phyloP scores from a whole-genome alignment of 2,797 vertebrate genomes.

The Odontamblyopus lacepedii region DNA sequence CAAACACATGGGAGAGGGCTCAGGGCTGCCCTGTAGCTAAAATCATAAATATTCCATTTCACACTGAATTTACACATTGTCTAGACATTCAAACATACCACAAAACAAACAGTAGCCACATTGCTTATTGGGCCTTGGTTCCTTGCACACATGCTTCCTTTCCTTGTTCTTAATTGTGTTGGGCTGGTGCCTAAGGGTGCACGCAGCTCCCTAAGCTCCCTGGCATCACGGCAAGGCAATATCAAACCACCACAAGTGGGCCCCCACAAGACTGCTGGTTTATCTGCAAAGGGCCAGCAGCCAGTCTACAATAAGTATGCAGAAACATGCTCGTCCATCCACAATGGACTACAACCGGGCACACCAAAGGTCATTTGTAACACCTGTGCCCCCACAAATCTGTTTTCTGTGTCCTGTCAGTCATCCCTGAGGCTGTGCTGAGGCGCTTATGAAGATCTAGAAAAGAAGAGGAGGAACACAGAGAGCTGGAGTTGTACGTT shows the following conservation, averaged over 20 bases:
- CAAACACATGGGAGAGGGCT: constrained; percentile 15
- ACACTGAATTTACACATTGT: constrained; percentile 50
- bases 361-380: constrained; percentile 68
- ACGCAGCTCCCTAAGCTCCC: constrained; percentile 60
- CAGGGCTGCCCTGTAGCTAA: constrained; percentile 8
- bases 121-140: constrained; percentile 44
- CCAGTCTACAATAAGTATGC: constrained; percentile 66
- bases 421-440: constrained; percentile 48
- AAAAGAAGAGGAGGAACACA: constrained; percentile 18
- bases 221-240: constrained; percentile 64
- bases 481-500: constrained; percentile 26
- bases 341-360: constrained; percentile 63
- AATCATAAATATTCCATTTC: constrained; percentile 50
- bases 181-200: constrained; percentile 63
- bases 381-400: constrained; percentile 60
- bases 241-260: constrained; percentile 67
- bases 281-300: constrained; percentile 83
- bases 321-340: constrained; percentile 61
- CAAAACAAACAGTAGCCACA: constrained; percentile 50
- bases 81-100: constrained; percentile 46
- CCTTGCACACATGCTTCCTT: constrained; percentile 53
- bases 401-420: constrained; percentile 40
- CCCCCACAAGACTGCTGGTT: constrained; percentile 62
- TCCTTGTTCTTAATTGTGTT: constrained; percentile 76
- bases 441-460: constrained; percentile 43